Evolutionary conservation across 2,113 vertebrate genomes (phyloP).

Genomic region (Mungos mungo): DNA sequence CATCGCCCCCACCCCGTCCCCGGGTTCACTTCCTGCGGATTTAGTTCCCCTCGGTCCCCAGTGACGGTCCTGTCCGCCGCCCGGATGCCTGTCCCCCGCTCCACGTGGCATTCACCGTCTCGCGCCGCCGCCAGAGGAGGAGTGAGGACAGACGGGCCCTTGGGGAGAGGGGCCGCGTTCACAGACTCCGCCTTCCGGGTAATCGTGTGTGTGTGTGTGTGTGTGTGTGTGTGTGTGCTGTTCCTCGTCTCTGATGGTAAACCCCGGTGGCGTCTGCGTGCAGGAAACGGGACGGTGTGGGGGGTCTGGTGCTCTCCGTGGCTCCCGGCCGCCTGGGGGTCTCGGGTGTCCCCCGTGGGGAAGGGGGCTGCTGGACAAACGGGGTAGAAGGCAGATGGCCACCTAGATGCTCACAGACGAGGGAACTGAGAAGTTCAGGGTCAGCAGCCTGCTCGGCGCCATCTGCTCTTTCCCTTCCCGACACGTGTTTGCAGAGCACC

Average conservation of each 20-base stretch:
- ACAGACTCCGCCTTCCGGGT: fast-evolving
- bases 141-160: background rate
- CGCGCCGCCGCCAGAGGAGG: background rate
- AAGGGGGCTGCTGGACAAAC: too few relatives aligned
- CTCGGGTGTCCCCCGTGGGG: background rate
- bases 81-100: background rate
- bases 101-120: background rate
- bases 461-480: background rate
- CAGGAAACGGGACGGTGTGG: too few relatives aligned
- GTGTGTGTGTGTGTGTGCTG: background rate
- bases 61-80: background rate
- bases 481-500: background rate
- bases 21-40: background rate
- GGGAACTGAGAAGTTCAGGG: too few relatives aligned
- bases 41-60: background rate
- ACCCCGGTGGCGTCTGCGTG: too few relatives aligned
- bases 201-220: too few relatives aligned
- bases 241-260: fast-evolving
- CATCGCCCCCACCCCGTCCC: background rate
- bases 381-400: background rate
- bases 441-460: background rate
- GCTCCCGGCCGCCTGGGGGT: too few relatives aligned
- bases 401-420: too few relatives aligned
- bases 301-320: too few relatives aligned
- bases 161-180: background rate